A percentile compares a stretch with the other conserved stretches of the same genome.
Evolutionary conservation across 2,113 vertebrate genomes (phyloP).

Genomic region (Sylvicapra grimmia): DNA sequence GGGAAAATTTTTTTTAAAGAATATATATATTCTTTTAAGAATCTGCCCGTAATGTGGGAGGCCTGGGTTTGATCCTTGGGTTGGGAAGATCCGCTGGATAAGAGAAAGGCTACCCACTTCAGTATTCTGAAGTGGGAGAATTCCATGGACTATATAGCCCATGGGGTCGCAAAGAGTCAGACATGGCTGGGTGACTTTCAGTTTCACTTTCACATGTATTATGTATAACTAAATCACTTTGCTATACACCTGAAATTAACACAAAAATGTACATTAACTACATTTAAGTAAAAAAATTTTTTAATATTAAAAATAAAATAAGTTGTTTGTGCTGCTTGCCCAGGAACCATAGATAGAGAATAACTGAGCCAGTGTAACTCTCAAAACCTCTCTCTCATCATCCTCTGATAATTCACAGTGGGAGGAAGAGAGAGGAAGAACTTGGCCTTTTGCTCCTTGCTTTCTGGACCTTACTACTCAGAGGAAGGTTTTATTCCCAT

Average conservation of each 20-base stretch:
- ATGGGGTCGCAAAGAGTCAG: background rate
- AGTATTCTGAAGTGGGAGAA: background rate
- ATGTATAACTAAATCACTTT: background rate
- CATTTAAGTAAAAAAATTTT: background rate
- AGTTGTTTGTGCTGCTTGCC: background rate
- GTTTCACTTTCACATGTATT: background rate
- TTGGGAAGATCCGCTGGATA: background rate
- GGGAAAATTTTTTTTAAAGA: background rate
- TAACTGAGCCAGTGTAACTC: background rate
- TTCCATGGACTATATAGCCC: background rate
- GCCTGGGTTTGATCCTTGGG: background rate
- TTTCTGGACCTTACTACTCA: background rate
- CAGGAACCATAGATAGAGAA: background rate
- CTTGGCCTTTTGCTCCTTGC: background rate
- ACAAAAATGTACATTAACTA: background rate
- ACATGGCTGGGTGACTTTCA: background rate
- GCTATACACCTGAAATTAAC: background rate
- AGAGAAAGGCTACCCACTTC: background rate
- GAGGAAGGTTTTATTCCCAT: background rate
- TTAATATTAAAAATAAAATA: background rate
- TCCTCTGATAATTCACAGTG: background rate
- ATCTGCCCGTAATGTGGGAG: rapidly evolving
- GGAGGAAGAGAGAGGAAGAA: too few relatives aligned
- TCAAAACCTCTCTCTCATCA: background rate
- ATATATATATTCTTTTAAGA: background rate